phyloP scores from a whole-genome alignment of 2,797 vertebrate species.

The Enteromius paludinosus region DNA sequence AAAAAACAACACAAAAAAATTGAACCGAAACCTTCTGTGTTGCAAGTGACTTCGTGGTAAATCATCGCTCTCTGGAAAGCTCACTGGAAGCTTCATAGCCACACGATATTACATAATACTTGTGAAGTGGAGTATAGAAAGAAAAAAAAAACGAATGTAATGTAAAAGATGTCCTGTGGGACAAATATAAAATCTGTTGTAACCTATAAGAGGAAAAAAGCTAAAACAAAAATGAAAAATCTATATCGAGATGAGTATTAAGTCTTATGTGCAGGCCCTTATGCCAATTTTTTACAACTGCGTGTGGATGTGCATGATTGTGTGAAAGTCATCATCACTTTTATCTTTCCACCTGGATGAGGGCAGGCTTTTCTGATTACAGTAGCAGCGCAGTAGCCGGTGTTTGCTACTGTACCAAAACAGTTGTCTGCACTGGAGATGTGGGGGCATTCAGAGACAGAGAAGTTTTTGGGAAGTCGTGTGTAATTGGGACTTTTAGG shows the following conservation, averaged over 20 bases:
- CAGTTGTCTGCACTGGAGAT: conserved; percentile 6
- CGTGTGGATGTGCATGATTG: conserved; percentile 22
- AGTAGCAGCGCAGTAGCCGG: conserved; percentile 3
- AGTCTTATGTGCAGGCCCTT: not conserved
- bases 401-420: conserved; percentile 10
- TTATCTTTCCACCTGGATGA: conserved; percentile 39
- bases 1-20: conserved; percentile 14
- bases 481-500: conserved; percentile 21
- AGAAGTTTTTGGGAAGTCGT: not conserved
- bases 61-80: conserved; percentile 15
- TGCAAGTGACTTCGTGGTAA: conserved; percentile 48
- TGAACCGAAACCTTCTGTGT: conserved; percentile 50
- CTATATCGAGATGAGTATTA: not conserved
- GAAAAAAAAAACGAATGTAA: not conserved
- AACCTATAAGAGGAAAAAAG: not conserved
- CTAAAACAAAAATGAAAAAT: not conserved
- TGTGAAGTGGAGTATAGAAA: conserved; percentile 4
- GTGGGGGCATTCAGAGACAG: not conserved
- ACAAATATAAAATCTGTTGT: not conserved
- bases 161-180: not conserved
- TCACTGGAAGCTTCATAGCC: conserved; percentile 32
- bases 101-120: conserved; percentile 36
- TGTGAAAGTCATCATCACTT: conserved; percentile 35
- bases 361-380: conserved; percentile 41
- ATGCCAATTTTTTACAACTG: not conserved